These are phyloP conservation scores for Marmota monax DNA, from an alignment of 2,113 vertebrate genomes.

Conservation along the genomic window DNA sequence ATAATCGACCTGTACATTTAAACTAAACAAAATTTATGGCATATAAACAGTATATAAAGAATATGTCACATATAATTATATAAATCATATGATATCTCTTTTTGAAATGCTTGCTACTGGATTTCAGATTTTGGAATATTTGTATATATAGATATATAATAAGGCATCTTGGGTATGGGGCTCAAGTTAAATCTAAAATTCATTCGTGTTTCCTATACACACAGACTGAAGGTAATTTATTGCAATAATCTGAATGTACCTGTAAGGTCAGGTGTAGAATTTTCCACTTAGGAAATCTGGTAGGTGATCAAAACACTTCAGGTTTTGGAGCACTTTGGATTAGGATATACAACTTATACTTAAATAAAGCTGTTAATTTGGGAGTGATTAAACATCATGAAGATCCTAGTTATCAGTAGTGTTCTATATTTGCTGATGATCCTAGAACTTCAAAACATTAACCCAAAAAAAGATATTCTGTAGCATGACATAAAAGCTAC, in stretches of 20 bases:
- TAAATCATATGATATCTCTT: no score
- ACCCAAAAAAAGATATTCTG: no score
- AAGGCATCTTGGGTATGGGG: neutral
- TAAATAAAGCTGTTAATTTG: slow-evolving; percentile 13
- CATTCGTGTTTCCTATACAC: neutral
- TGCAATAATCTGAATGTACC: neutral
- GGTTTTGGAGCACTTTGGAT: neutral
- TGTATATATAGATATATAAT: neutral
- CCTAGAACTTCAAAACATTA: neutral
- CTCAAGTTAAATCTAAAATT: neutral
- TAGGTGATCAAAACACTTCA: neutral
- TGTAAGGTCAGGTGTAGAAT: neutral
- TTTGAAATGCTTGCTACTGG: neutral
- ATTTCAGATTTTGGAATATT: no score
- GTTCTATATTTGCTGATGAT: neutral
- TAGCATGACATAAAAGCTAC: neutral
- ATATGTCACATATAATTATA: no score
- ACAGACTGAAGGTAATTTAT: neutral
- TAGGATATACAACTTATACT: neutral
- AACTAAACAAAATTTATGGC: slow-evolving; percentile 8
- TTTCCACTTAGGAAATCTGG: neutral
- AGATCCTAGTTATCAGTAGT: neutral
- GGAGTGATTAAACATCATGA: slow-evolving; percentile 8
- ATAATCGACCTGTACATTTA: neutral
- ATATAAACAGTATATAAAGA: no score